These are phyloP conservation scores for Hesperia comma DNA, from an alignment of 2,888 invertebrate genomes.

Conservation along the genomic window DNA sequence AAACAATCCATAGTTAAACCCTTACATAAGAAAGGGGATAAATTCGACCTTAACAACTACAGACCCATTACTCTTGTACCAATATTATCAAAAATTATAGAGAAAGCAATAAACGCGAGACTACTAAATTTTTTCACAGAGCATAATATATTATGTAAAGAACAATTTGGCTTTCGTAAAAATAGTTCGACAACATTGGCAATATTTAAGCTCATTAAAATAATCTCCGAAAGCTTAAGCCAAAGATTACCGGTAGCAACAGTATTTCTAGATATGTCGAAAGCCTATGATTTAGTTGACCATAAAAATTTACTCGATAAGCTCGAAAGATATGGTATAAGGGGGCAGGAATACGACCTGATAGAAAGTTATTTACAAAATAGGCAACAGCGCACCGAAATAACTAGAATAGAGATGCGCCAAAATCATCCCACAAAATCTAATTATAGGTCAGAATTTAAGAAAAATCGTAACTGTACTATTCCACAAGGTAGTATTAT, in stretches of 20 bases:
- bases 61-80: slow-evolving; percentile 30
- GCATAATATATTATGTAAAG: slow-evolving; percentile 26
- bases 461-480: slow-evolving; percentile 7
- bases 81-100: slow-evolving; percentile 30
- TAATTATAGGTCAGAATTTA: not conserved
- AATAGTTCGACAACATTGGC: slow-evolving; percentile 37
- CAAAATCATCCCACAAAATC: slow-evolving; percentile 1
- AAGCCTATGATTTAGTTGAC: slow-evolving; percentile 59
- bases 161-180: slow-evolving; percentile 36
- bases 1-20: slow-evolving; percentile 17
- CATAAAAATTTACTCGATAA: slow-evolving; percentile 31
- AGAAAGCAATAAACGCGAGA: slow-evolving; percentile 25
- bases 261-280: slow-evolving; percentile 53
- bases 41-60: slow-evolving; percentile 4
- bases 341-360: slow-evolving; percentile 21
- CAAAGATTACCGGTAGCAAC: slow-evolving; percentile 18
- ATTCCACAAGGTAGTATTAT: slow-evolving; percentile 31
- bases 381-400: slow-evolving; percentile 36
- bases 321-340: slow-evolving; percentile 33
- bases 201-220: slow-evolving; percentile 31
- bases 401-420: slow-evolving; percentile 44
- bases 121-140: slow-evolving; percentile 23
- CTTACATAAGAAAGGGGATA: slow-evolving; percentile 18
- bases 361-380: slow-evolving; percentile 29
- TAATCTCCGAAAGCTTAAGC: slow-evolving; percentile 30